A percentile compares a stretch with the other conserved stretches of the same genome.
Evolutionary conservation across 2,797 vertebrate genomes (phyloP).

Genomic region (Bryconaethiops microstoma): DNA sequence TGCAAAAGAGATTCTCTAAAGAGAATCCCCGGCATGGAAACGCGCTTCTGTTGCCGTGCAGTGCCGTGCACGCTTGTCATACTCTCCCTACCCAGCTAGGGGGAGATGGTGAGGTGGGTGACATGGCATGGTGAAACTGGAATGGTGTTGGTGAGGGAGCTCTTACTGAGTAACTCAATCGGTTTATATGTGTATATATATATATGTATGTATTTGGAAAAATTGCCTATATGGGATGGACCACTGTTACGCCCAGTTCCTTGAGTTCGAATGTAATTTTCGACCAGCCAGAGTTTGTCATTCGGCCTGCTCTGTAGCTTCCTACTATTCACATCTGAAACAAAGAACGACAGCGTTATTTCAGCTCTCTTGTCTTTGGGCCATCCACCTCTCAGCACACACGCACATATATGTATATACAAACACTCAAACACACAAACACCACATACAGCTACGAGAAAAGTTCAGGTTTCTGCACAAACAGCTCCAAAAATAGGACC

Average conservation of each 20-base stretch:
- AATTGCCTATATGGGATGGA: constrained; percentile 78
- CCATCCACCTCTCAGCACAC: constrained; percentile 71
- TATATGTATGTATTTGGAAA: constrained; percentile 62
- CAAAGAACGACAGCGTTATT: constrained; percentile 87
- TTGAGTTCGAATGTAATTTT: constrained; percentile 82
- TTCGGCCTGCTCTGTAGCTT: constrained; percentile 85
- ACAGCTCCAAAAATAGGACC: not conserved
- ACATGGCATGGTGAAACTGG: constrained; percentile 70
- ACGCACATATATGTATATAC: constrained; percentile 23
- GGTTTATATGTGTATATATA: constrained; percentile 62
- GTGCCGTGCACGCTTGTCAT: constrained; percentile 39
- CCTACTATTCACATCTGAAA: constrained; percentile 88
- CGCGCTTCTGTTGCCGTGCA: constrained; percentile 32
- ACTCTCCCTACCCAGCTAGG: constrained; percentile 34
- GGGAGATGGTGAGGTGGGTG: constrained; percentile 66
- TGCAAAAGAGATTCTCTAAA: not conserved
- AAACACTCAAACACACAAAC: not conserved
- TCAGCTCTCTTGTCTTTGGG: constrained; percentile 89
- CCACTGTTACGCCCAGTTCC: constrained; percentile 83
- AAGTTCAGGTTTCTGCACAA: not conserved
- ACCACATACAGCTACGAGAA: not conserved
- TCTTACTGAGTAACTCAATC: constrained; percentile 62
- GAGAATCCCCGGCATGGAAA: constrained; percentile 55
- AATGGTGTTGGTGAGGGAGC: constrained; percentile 63
- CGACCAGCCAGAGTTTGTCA: constrained; percentile 84